Percentiles rank a stretch among this genome's conserved stretches.
These are phyloP conservation scores for Ormyrus thymus DNA, from an alignment of 2,888 invertebrate species.

Conservation along the genomic window DNA sequence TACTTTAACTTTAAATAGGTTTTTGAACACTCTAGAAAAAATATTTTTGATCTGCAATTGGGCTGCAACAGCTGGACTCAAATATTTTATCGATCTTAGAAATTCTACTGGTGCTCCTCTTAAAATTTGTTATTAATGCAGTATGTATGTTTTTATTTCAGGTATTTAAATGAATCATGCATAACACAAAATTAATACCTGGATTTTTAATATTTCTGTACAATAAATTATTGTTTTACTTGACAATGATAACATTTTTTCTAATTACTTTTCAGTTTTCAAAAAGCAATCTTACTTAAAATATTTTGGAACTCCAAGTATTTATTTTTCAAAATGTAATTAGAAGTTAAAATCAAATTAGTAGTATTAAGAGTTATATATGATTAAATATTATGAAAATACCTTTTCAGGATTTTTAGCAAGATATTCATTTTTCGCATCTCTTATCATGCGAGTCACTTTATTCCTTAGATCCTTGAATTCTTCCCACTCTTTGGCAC, in stretches of 20 bases:
- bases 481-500: slow-evolving; percentile 72
- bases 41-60: slow-evolving; percentile 36
- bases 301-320: slow-evolving; percentile 31
- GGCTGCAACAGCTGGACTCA: slow-evolving; percentile 52
- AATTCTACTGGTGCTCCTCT: slow-evolving; percentile 20
- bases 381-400: slow-evolving; percentile 55
- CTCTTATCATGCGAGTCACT: slow-evolving; percentile 73
- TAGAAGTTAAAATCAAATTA: slow-evolving; percentile 1
- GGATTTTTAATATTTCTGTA: neutral
- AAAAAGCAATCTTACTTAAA: neutral
- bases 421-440: slow-evolving; percentile 72
- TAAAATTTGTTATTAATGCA: slow-evolving; percentile 44
- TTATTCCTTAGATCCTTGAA: slow-evolving; percentile 73
- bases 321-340: slow-evolving; percentile 13
- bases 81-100: slow-evolving; percentile 46
- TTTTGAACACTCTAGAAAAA: slow-evolving; percentile 43
- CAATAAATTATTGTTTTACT: too few species aligned
- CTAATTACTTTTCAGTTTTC: neutral
- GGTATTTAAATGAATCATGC: slow-evolving; percentile 31
- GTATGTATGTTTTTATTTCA: slow-evolving; percentile 21
- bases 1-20: slow-evolving; percentile 32
- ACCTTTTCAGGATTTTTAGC: slow-evolving; percentile 72
- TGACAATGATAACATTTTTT: too few species aligned
- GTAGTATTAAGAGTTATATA: slow-evolving; percentile 13
- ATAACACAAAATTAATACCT: slow-evolving; percentile 12